Evolutionary conservation across 2,888 invertebrate species (phyloP).

Genomic region (Junonia oenone): DNA sequence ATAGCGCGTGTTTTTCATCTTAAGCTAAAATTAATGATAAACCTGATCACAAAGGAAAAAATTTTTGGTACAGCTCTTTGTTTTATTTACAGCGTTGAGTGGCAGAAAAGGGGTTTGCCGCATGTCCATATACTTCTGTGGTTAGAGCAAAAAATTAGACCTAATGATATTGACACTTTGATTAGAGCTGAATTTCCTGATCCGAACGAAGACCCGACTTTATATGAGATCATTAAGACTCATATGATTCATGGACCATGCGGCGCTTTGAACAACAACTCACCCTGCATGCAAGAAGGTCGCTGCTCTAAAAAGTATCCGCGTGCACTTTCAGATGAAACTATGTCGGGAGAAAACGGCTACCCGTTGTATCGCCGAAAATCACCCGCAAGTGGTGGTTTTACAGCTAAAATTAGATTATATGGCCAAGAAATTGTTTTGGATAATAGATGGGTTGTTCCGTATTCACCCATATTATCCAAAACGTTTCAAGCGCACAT

Average conservation of each 20-base stretch:
- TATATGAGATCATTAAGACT: constrained; percentile 25
- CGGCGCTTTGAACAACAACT: constrained; percentile 19
- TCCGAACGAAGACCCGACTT: constrained; percentile 15
- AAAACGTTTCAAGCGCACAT: constrained; percentile 31
- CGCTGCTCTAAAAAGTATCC: constrained; percentile 26
- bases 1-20: constrained; percentile 15
- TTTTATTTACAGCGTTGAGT: constrained; percentile 1
- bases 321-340: constrained; percentile 11
- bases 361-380: constrained; percentile 25
- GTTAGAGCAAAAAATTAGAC: constrained; percentile 8
- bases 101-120: background rate
- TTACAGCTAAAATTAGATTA: constrained; percentile 3
- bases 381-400: constrained; percentile 19
- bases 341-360: constrained; percentile 23
- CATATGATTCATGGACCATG: constrained; percentile 35
- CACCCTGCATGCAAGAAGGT: constrained; percentile 29
- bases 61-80: constrained; percentile 12
- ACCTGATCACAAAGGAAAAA: constrained; percentile 4
- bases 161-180: constrained; percentile 10
- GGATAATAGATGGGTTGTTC: constrained; percentile 33
- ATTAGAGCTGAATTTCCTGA: constrained; percentile 27
- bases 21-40: background rate
- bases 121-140: background rate
- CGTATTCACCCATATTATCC: constrained; percentile 30
- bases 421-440: constrained; percentile 13